Evolutionary conservation across 2,113 vertebrate genomes (phyloP), one percentile per base, ranked within the genome.

Genomic region (Gracilinanus agilis): DNA sequence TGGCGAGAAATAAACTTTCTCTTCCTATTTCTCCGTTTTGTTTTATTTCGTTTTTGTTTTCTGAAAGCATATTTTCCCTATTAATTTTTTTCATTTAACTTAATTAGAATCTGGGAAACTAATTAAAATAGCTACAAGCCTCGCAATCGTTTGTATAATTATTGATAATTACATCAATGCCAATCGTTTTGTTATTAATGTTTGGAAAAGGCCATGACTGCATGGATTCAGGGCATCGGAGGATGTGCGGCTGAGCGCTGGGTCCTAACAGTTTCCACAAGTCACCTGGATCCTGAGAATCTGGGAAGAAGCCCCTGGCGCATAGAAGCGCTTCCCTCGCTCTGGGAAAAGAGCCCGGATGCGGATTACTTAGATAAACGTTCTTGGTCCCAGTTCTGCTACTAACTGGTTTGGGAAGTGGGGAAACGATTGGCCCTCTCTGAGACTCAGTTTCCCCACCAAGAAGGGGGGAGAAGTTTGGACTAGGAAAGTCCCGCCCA

Each of bases 31-130:
- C 29, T 90, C 12, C n/a, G n/a, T n/a, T n/a, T 6, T 88, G 90
- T 19, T 34, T 53, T 19, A 83, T 93, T 95, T 94, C 95, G 95
- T 90, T 92, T 88, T 56, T 53, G 54, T 9, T 90, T 92, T 95
- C 93, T 95, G 95, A 95, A 97, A 97, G 93, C 95, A 97, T 98
- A 97, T 98, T 98, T 98, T 96, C 97, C 97, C 97, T 98, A 98
- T 98, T 98, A 98, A 98, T 98, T 97, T 90, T 53, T 95, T 98
- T 98, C 97, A 98, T 98, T 98, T 98, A 97, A 98, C 97, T 98
- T 98, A 98, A 98, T 98, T 98, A 98, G 98, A 98, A 98, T 98
- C 97, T 98, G 97, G 95, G 97, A 98, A 98, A 96, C 98, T 98
- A 98, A 98, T 98, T 98, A 98, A 98, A 98, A 97, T 96, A 97